phyloP scores from a whole-genome alignment of 2,113 vertebrate species.

The Axis porcinus region DNA sequence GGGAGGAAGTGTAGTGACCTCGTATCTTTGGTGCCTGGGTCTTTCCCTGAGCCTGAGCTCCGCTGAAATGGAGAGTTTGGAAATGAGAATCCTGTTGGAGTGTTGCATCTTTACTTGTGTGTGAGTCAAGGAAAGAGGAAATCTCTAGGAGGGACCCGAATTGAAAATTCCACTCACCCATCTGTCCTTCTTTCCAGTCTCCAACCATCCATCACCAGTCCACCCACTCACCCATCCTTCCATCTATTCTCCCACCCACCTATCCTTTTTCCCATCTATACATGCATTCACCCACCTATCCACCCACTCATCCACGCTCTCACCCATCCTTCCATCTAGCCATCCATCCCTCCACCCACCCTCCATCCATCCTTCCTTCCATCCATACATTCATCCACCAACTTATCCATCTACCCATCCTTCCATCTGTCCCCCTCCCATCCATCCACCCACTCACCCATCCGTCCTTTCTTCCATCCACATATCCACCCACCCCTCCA shows the following conservation, averaged over 20 bases:
- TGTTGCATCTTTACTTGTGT: background rate
- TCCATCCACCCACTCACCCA: no score
- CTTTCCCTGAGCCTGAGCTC: background rate
- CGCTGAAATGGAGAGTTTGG: background rate
- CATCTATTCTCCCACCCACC: no score
- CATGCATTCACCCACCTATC: background rate
- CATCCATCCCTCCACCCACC: background rate
- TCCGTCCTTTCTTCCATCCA: background rate
- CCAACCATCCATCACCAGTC: background rate
- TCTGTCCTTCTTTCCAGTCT: background rate
- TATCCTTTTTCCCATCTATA: background rate
- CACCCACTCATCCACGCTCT: background rate
- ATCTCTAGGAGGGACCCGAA: background rate
- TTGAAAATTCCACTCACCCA: background rate
- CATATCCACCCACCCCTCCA: background rate
- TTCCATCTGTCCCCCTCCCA: rapidly evolving
- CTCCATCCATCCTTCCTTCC: background rate
- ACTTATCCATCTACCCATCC: background rate
- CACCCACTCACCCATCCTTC: background rate
- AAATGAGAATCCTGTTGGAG: background rate
- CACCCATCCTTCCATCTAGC: rapidly evolving
- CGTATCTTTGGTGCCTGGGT: background rate
- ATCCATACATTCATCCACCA: no score
- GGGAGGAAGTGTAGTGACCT: background rate
- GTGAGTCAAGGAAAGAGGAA: background rate